Conservation (phyloP, 2,113 vertebrate species). For the Hassar affinis region DNA sequence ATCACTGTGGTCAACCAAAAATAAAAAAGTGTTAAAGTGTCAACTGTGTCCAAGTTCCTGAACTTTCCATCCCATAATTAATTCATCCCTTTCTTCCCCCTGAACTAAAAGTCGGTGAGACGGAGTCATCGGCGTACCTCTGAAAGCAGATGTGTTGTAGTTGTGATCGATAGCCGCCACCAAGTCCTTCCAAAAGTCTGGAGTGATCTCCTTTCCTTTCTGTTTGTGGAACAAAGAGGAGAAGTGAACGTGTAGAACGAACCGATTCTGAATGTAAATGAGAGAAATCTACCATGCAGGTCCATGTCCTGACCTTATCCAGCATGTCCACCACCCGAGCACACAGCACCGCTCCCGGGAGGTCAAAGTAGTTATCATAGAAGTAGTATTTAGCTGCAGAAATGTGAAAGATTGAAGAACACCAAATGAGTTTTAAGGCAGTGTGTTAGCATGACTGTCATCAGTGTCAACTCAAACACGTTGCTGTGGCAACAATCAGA, state of each 20-base stretch:
- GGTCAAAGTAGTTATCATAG: conserved; percentile 96
- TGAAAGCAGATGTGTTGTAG: conserved; percentile 94
- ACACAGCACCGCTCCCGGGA: conserved; percentile 89
- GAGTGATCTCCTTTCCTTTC: conserved; percentile 80
- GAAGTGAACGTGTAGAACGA: not conserved
- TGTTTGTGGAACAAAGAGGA: conserved; percentile 60
- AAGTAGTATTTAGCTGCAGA: conserved; percentile 89
- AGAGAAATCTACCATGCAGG: not conserved
- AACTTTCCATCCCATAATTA: not conserved
- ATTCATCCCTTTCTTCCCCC: not conserved
- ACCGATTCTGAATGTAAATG: not conserved
- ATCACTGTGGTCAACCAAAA: conserved; percentile 65
- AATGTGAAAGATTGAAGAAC: conserved; percentile 33
- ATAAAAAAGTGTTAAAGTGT: conserved; percentile 68
- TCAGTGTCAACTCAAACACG: not conserved
- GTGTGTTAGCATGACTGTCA: not conserved
- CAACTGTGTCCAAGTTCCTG: conserved; percentile 4
- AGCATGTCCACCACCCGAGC: conserved; percentile 86
- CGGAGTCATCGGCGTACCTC: conserved; percentile 71
- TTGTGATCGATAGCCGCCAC: conserved; percentile 91
- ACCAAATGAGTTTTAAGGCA: not conserved
- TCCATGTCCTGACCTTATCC: conserved; percentile 75
- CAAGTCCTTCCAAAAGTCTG: conserved; percentile 94
- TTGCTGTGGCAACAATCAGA: not conserved
- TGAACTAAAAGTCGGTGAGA: not conserved